phyloP scores from a whole-genome alignment of 2,888 invertebrate genomes.

The Luffia ferchaultella region DNA sequence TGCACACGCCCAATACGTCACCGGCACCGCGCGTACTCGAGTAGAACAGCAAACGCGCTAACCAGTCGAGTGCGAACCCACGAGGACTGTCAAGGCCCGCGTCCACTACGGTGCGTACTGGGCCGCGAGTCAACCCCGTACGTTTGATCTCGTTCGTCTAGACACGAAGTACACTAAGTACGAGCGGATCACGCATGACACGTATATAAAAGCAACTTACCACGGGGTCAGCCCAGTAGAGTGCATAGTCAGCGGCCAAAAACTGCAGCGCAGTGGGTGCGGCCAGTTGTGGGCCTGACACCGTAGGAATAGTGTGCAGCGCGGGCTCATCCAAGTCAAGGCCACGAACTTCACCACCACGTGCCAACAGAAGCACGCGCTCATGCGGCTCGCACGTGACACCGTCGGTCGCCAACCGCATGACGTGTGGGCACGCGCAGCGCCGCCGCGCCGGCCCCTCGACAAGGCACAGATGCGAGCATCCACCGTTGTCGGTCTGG shows the following conservation, averaged over 20 bases:
- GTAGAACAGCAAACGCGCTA: constrained; percentile 78
- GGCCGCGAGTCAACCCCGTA: constrained; percentile 72
- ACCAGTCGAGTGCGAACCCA: constrained; percentile 86
- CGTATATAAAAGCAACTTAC: too few relatives aligned
- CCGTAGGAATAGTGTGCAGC: constrained; percentile 83
- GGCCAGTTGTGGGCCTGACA: constrained; percentile 75
- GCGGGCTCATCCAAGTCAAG: constrained; percentile 80
- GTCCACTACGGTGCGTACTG: constrained; percentile 77
- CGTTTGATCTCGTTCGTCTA: constrained; percentile 74
- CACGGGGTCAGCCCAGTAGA: constrained; percentile 83
- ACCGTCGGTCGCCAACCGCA: constrained; percentile 74
- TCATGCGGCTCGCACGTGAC: constrained; percentile 79
- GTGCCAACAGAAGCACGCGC: constrained; percentile 79
- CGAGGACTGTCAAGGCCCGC: constrained; percentile 69
- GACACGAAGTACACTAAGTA: too few relatives aligned
- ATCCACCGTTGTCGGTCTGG: constrained; percentile 73
- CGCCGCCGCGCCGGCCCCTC: constrained; percentile 69
- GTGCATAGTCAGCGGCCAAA: constrained; percentile 67
- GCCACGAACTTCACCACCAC: constrained; percentile 81
- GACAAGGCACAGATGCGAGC: constrained; percentile 83
- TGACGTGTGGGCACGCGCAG: constrained; percentile 89
- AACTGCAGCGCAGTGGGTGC: constrained; percentile 77
- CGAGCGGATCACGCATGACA: too few relatives aligned
- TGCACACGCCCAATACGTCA: constrained; percentile 72
- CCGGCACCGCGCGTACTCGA: constrained; percentile 58